Base-by-base conservation (phyloP, 2,113 vertebrate species). In the Macrotis lagotis region DNA sequence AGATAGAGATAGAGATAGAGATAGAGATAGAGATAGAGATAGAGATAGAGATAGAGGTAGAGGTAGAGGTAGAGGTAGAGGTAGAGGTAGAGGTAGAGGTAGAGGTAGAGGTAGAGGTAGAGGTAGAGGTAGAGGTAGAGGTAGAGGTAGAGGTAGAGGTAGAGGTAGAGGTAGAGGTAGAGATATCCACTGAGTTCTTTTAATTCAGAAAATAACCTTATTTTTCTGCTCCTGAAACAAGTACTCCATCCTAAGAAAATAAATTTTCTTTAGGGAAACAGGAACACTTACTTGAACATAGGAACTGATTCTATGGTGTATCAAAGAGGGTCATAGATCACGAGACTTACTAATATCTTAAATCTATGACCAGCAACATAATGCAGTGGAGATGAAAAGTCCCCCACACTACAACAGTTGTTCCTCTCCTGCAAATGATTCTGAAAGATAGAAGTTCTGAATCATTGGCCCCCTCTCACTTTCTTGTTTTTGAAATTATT, bases 171-270 rank as follows among this genome's bases (percentile, higher is more conserved):
- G n/a, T n/a, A n/a, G n/a, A n/a, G n/a, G n/a, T n/a, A n/a, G n/a
- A n/a, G n/a, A n/a, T n/a, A n/a, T 93, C 97, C 91, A 93, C 48
- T 59, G 92, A 94, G 95, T 44, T 96, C 90, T 94, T 94, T 95
- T 90, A 96, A 94, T 37, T 93, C 96, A 88, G 90, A 92, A 97
- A 96, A 97, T 96, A 95, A 95, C 83, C 89, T 96, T 92, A 91
- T 95, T 93, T 95, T 95, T 95, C 95, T 31, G 25, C 93, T 92
- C 89, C 92, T 59, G 93, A 66, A 95, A 94, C 93, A 93, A 95
- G 83, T 94, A 95, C 94, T 89, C 92, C 90, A 96, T 95, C 95
- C 49, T 91, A n/a, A 74, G 92, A 91, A 97, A 96, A 66, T 89
- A 91, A 96, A 95, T 93, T 95, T 96, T 48, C 91, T 88, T 59